Base-by-base conservation (phyloP, 2,797 vertebrate species). In the Sebastes diploproa region DNA sequence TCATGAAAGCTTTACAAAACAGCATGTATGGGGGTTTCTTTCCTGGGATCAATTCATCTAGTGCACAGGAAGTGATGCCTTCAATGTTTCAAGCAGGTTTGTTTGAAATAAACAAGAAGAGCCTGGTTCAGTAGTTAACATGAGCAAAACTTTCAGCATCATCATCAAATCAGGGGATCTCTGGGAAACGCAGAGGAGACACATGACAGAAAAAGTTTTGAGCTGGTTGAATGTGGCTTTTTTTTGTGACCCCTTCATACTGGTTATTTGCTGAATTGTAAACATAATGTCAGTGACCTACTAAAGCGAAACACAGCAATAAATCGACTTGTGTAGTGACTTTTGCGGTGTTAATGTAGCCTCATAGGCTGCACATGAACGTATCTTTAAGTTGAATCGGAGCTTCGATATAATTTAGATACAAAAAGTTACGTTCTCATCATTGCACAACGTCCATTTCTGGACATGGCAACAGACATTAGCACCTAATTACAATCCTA, bases 1-100 rank as follows among this genome's bases (percentile, higher is more conserved):
- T 10, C 52, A 42, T 27, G 13, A 62, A 77, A 29, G 7, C 5
- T 7, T 34, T 52, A 11, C 30, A 29, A 69, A 64, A 58, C 8
- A 62, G 27, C 66, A 56, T 62, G 58, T 46, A 12, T 25, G 25
- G 4, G 4, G 4, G n/a, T 63, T 38, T 38, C 13, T 59, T 62
- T 54, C 18, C 64, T 71, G 60, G 56, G 66, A n/a, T 36, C 77
- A 75, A 74, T 62, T 69, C 59, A 52, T 61, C 60, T 6, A 20
- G 16, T 58, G 36, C 8, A 54, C 46, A 84, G 30, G 46, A 77
- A 58, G 42, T 69, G 52, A 73, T 58, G 29, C 10, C 4, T 83
- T 75, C 70, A 58, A 74, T 62, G 60, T 60, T 30, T 72, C 20
- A n/a, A 38, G 34, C 14, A 66, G 59, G 30, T 65, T 71, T 63